Conservation (phyloP, 2,888 invertebrate genomes). For the Congeria kusceri region DNA sequence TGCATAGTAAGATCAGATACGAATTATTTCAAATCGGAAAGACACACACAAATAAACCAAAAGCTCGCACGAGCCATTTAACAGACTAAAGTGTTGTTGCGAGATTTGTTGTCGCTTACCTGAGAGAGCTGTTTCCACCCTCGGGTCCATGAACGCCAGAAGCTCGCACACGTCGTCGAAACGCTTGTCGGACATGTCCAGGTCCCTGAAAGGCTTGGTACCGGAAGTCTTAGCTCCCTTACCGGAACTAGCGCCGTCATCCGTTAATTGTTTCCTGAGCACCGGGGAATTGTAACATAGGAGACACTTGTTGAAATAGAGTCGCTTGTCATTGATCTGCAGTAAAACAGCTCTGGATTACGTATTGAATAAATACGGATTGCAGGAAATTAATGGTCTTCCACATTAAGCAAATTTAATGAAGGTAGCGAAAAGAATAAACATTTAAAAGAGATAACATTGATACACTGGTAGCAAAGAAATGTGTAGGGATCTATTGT, state of each 20-base stretch:
- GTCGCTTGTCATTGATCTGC: slow-evolving; percentile 35
- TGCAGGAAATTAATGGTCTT: too few relatives aligned
- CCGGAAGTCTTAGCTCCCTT: not conserved
- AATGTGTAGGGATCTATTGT: too few relatives aligned
- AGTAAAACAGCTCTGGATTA: not conserved
- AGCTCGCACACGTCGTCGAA: slow-evolving; percentile 39
- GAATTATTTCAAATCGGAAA: too few relatives aligned
- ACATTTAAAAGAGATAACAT: too few relatives aligned
- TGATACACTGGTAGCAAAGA: too few relatives aligned
- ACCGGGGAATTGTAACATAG: slow-evolving; percentile 46
- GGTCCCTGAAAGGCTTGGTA: slow-evolving; percentile 8
- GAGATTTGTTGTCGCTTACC: too few relatives aligned
- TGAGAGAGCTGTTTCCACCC: slow-evolving; percentile 19
- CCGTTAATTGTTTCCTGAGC: slow-evolving; percentile 28
- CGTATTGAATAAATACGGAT: not conserved
- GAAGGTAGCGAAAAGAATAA: too few relatives aligned
- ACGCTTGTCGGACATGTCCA: slow-evolving; percentile 33
- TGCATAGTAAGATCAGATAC: too few relatives aligned
- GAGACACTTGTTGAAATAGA: slow-evolving; percentile 40
- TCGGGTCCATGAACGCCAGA: slow-evolving; percentile 46
- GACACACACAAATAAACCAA: too few relatives aligned
- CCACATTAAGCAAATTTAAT: too few relatives aligned
- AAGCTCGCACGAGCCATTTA: too few relatives aligned
- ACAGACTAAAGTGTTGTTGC: too few relatives aligned
- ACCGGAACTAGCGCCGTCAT: not conserved